Evolutionary conservation across 2,113 vertebrate species (phyloP).

Genomic region (Paedocypris sp.): DNA sequence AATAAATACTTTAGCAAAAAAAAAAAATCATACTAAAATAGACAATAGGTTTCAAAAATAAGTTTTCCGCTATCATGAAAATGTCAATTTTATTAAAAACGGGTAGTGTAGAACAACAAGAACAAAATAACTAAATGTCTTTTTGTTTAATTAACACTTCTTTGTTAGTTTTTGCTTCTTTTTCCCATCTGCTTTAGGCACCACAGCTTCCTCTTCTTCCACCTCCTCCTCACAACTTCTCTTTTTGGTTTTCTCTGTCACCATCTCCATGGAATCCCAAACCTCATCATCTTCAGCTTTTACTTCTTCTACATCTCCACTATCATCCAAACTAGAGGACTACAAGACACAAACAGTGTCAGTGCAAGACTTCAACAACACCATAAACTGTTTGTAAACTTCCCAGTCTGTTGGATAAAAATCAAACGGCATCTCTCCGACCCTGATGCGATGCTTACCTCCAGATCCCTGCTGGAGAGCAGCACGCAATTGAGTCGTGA

Average conservation of each 20-base stretch:
- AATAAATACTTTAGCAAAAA: too few relatives aligned
- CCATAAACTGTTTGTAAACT: neutral
- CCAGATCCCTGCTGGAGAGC: constrained; percentile 41
- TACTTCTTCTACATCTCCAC: constrained; percentile 19
- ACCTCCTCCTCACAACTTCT: too few relatives aligned
- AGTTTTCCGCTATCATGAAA: too few relatives aligned
- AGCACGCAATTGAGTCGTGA: constrained; percentile 62
- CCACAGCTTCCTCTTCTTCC: neutral
- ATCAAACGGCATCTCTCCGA: neutral
- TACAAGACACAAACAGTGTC: neutral
- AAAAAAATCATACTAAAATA: too few relatives aligned
- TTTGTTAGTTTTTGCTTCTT: constrained; percentile 27
- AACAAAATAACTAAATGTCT: too few relatives aligned
- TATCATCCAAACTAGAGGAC: neutral
- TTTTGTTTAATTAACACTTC: neutral
- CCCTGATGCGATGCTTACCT: constrained; percentile 15
- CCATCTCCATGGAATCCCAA: constrained; percentile 37
- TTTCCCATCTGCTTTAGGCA: neutral
- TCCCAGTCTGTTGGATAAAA: neutral
- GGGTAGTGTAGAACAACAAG: too few relatives aligned
- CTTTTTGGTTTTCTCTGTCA: constrained; percentile 26
- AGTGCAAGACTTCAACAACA: neutral
- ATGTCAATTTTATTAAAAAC: too few relatives aligned
- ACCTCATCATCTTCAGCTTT: constrained; percentile 30
- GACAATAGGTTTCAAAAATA: too few relatives aligned